phyloP scores from a whole-genome alignment of 2,888 invertebrate genomes.

The Acleris cristana region DNA sequence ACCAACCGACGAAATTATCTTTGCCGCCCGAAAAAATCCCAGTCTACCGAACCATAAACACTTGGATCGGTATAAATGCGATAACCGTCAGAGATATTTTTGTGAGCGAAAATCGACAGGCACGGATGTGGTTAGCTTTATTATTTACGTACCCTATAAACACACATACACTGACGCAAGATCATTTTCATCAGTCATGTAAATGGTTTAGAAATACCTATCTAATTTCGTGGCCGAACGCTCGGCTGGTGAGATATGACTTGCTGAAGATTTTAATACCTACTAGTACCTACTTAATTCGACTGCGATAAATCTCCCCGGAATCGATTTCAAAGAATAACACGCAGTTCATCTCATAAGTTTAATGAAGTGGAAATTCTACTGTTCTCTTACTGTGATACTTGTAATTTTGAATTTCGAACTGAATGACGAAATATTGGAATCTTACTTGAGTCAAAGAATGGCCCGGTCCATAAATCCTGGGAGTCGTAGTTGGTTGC shows the following conservation, averaged over 20 bases:
- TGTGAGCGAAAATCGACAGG: constrained; percentile 44
- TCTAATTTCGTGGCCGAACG: constrained; percentile 14
- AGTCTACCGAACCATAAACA: constrained; percentile 24
- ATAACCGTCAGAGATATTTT: constrained; percentile 29
- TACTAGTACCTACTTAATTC: no score
- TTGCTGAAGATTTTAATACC: constrained; percentile 29
- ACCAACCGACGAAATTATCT: constrained; percentile 22
- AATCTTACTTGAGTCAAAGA: no score
- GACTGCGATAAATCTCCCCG: constrained; percentile 12
- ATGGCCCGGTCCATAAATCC: no score
- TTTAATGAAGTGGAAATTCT: constrained; percentile 21
- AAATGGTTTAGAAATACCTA: constrained; percentile 28
- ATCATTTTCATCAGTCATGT: constrained; percentile 29
- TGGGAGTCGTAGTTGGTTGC: no score
- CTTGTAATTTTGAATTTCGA: no score
- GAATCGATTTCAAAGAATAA: constrained; percentile 22
- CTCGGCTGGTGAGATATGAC: constrained; percentile 7
- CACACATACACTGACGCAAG: constrained; percentile 36
- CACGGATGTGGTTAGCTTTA: constrained; percentile 61
- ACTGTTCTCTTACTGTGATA: not conserved
- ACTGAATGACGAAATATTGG: no score
- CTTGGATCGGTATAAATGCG: constrained; percentile 22
- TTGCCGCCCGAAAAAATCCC: constrained; percentile 22
- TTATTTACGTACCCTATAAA: constrained; percentile 48
- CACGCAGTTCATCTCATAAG: constrained; percentile 24